phyloP scores from a whole-genome alignment of 2,797 vertebrate species.

The Syngnathus rostellatus region DNA sequence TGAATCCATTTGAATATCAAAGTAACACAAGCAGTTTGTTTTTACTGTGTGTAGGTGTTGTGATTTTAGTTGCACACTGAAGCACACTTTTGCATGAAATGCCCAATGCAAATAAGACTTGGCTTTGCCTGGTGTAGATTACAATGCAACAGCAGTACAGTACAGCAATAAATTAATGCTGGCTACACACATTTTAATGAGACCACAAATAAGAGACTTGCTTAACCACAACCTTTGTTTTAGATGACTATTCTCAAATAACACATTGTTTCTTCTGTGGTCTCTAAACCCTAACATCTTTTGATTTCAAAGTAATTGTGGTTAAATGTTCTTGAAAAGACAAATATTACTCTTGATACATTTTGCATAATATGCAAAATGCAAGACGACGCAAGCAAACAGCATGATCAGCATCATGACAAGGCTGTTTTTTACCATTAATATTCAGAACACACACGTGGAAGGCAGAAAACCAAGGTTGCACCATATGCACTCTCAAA shows the following conservation, averaged over 20 bases:
- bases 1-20: background rate
- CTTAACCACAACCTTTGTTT: background rate
- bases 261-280: background rate
- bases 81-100: no score
- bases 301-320: background rate
- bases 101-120: no score
- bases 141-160: background rate
- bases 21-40: background rate
- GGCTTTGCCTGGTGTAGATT: no score
- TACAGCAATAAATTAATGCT: background rate
- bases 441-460: background rate
- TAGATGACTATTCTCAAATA: background rate
- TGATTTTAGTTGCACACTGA: no score
- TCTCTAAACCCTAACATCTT: background rate
- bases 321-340: background rate
- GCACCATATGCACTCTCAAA: conserved; percentile 2
- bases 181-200: background rate
- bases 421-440: background rate
- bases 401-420: background rate
- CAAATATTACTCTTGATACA: background rate
- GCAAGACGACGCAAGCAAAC: background rate
- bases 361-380: background rate
- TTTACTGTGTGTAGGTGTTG: no score
- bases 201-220: background rate
- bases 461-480: conserved; percentile 5